Evolutionary conservation across 2,113 vertebrate genomes (phyloP).

Genomic region (Blennius ocellaris): DNA sequence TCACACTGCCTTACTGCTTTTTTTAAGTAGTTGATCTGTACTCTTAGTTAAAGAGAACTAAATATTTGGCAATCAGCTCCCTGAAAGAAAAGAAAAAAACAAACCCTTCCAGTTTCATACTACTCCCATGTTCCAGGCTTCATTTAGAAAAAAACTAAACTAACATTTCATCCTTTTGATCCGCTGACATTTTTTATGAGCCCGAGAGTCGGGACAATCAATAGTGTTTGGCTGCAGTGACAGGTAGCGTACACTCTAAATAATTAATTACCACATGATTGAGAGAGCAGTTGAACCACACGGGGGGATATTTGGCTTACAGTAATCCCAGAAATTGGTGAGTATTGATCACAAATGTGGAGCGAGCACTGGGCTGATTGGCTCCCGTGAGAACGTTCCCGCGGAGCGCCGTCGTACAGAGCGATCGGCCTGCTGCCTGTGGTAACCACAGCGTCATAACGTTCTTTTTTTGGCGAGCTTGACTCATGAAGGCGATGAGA

Average conservation of each 20-base stretch:
- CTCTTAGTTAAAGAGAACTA: constrained; percentile 42
- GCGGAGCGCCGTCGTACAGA: neutral
- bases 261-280: constrained; percentile 76
- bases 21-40: constrained; percentile 7
- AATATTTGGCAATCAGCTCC: constrained; percentile 37
- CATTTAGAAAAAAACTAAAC: constrained; percentile 42
- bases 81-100: constrained; percentile 27
- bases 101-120: constrained; percentile 35
- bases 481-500: constrained; percentile 19
- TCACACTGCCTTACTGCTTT: neutral
- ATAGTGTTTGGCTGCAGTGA: constrained; percentile 70
- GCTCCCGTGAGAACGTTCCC: constrained; percentile 18
- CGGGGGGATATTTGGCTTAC: constrained; percentile 57
- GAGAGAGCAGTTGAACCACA: constrained; percentile 65
- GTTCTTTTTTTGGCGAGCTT: constrained; percentile 1
- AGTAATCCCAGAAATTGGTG: constrained; percentile 67
- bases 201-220: constrained; percentile 59
- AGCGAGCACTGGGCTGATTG: constrained; percentile 24
- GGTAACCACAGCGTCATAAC: neutral
- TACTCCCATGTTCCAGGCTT: constrained; percentile 20
- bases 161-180: constrained; percentile 64
- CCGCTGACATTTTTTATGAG: constrained; percentile 59
- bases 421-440: neutral
- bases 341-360: constrained; percentile 59
- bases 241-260: constrained; percentile 74